Percentiles rank a stretch among this genome's conserved stretches.
Conservation (phyloP, 2,113 vertebrate genomes). For the Leiothrix lutea region DNA sequence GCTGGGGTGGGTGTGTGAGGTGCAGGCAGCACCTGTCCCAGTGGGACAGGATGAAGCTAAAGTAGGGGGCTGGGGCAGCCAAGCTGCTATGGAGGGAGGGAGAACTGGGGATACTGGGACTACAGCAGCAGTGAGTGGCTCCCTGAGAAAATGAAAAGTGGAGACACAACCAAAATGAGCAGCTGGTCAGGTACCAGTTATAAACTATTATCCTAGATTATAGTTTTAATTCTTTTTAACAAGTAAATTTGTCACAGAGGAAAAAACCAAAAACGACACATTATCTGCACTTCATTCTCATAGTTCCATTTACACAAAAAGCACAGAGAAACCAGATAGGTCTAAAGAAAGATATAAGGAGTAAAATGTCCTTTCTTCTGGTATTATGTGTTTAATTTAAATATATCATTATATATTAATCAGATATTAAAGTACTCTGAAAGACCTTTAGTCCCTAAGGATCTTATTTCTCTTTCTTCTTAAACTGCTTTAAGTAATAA, state of each 20-base stretch:
- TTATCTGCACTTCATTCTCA: constrained; percentile 41
- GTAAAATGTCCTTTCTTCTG: constrained; percentile 66
- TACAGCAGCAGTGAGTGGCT: neutral
- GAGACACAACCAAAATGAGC: neutral
- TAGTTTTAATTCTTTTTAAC: neutral
- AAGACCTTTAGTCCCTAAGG: constrained; percentile 56
- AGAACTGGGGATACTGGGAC: neutral
- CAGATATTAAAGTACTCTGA: constrained; percentile 61
- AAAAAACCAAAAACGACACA: neutral
- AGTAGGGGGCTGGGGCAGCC: neutral
- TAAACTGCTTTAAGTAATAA: constrained; percentile 20
- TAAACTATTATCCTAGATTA: neutral
- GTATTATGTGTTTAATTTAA: constrained; percentile 70
- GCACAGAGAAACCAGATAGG: neutral
- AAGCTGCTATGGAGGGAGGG: neutral
- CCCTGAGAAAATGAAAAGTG: neutral
- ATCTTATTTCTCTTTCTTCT: constrained; percentile 2
- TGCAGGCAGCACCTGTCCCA: neutral
- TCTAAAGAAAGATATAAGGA: constrained; percentile 63
- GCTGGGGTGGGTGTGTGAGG: neutral
- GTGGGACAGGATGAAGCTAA: neutral
- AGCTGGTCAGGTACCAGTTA: neutral
- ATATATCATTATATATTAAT: constrained; percentile 67
- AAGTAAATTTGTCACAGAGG: neutral
- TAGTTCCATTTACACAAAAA: constrained; percentile 8